phyloP scores from a whole-genome alignment of 2,797 vertebrate species.

The Ctenopoma multispine region DNA sequence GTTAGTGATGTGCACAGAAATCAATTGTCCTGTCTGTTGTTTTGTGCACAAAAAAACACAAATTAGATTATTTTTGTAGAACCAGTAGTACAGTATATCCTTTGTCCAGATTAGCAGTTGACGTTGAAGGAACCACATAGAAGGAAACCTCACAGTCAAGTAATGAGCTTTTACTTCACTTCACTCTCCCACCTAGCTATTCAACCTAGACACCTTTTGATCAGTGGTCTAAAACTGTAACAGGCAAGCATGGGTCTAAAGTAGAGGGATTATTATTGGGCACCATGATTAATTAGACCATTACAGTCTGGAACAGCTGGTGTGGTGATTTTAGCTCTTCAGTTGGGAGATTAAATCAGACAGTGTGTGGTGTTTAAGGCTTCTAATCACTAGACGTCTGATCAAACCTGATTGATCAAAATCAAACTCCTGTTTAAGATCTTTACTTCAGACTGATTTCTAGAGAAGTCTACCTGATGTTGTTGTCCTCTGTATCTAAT shows the following conservation, averaged over 20 bases:
- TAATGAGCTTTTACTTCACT: not conserved
- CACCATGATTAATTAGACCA: not conserved
- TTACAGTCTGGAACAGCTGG: not conserved
- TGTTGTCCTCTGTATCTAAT: too few relatives aligned
- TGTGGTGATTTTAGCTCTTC: not conserved
- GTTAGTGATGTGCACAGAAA: constrained; percentile 56
- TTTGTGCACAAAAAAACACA: too few relatives aligned
- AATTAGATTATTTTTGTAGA: too few relatives aligned
- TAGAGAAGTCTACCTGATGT: too few relatives aligned
- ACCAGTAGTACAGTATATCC: too few relatives aligned
- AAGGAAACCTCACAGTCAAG: not conserved
- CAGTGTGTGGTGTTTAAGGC: not conserved
- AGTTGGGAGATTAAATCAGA: not conserved
- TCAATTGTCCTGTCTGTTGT: constrained; percentile 63
- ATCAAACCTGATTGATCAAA: too few relatives aligned
- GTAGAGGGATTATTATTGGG: constrained; percentile 10
- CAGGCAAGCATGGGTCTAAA: constrained; percentile 9
- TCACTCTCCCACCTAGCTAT: not conserved
- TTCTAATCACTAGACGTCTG: not conserved
- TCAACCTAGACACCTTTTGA: not conserved
- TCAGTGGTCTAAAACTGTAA: not conserved
- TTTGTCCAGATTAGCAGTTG: constrained; percentile 1
- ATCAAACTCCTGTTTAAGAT: not conserved
- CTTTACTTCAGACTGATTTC: not conserved
- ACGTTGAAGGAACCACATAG: not conserved